Evolutionary conservation across 2,797 vertebrate species (phyloP), one percentile per base, ranked within the genome.

Genomic region (Macrochelys suwanniensis): DNA sequence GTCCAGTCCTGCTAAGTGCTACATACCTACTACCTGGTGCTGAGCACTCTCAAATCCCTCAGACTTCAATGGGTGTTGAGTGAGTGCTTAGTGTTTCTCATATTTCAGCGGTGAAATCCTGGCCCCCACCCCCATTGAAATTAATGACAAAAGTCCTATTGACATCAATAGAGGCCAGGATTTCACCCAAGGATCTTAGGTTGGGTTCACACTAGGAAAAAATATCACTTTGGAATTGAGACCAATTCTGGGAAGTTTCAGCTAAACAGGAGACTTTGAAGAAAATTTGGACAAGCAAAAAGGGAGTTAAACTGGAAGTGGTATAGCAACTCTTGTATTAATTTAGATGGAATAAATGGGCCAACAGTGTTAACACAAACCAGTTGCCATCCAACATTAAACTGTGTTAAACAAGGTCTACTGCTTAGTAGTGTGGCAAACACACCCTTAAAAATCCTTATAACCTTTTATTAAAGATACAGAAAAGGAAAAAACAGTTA

Each of bases 11-110:
- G 85, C 80, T 94, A 76, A 88, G 79, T 59, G 89, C 47, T 49
- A 50, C 4, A 0, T n/a, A 23, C 71, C 71, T 91, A 26, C 77
- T 71, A 11, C 0, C 0, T 81, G 85, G 57, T 10, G 17, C 50
- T 82, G 81, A 59, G 53, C 54, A 33, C 15, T 11, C 37, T 19
- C 9, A 9, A 3, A 23, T 19, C 87, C 37, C 31, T 19, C 45
- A 37, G 85, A 47, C 28, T 82, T 49, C 71, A 76, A 53, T 9
- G 7, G 80, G 42, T 85, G 33, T 77, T 88, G 79, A 6, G 89
- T 85, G 79, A 7, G 89, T 56, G 4, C 11, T 5, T 19, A 81
- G 25, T 25, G 5, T 49, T 71, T 53, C 11, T 31, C 5, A 0
- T 51, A 76, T 80, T 57, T 1, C 80, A 59, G 59, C 49, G 33